Percentiles rank a stretch among this genome's conserved stretches.
phyloP scores from a whole-genome alignment of 2,888 invertebrate genomes.

The Dryadula phaetusa region DNA sequence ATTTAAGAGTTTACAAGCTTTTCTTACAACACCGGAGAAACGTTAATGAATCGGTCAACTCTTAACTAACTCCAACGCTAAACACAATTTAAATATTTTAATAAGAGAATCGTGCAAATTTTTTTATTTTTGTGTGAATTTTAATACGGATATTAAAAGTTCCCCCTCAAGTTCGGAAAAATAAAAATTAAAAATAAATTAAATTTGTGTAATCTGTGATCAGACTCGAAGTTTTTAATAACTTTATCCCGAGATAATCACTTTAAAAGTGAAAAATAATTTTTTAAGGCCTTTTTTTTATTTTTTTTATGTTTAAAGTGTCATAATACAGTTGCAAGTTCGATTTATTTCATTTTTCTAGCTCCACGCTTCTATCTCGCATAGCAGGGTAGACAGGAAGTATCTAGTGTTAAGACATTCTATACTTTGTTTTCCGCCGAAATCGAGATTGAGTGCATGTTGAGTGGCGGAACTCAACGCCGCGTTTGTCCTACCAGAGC shows the following conservation, averaged over 20 bases:
- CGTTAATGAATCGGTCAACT: slow-evolving; percentile 70
- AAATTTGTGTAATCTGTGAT: slow-evolving; percentile 24
- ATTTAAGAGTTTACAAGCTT: slow-evolving; percentile 35
- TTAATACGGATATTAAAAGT: slow-evolving; percentile 40
- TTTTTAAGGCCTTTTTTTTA: background rate
- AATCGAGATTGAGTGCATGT: no score
- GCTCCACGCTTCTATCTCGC: no score
- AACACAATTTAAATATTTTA: slow-evolving; percentile 61
- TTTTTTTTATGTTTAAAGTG: background rate
- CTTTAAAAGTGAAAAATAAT: background rate
- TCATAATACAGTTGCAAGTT: no score
- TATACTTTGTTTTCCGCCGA: no score
- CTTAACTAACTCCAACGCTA: slow-evolving; percentile 72
- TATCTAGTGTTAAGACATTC: no score
- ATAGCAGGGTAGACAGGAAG: no score
- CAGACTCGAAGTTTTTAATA: slow-evolving; percentile 6
- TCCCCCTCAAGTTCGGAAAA: slow-evolving; percentile 14
- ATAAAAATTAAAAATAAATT: slow-evolving; percentile 30
- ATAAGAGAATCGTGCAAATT: slow-evolving; percentile 58
- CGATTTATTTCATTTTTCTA: no score
- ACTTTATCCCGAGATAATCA: background rate
- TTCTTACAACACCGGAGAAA: slow-evolving; percentile 48
- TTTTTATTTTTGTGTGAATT: slow-evolving; percentile 51
- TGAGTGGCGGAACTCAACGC: no score
- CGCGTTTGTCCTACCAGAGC: no score